Evolutionary conservation across 2,113 vertebrate species (phyloP).

Genomic region (Eonycteris spelaea): DNA sequence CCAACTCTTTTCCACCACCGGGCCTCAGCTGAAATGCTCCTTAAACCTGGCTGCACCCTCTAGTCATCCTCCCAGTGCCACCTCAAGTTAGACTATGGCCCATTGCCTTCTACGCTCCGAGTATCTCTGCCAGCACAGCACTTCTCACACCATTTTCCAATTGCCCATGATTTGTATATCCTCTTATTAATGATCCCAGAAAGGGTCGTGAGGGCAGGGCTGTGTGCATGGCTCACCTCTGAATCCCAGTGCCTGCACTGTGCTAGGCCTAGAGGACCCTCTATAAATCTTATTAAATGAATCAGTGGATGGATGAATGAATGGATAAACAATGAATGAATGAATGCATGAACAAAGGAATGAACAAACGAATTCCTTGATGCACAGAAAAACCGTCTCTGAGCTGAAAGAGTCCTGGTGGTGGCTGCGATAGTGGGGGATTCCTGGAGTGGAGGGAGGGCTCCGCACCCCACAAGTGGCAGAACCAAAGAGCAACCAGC

Average conservation of each 20-base stretch:
- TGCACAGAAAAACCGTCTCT: neutral
- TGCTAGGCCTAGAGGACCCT: neutral
- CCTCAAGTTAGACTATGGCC: neutral
- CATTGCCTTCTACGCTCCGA: neutral
- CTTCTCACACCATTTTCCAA: neutral
- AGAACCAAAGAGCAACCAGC: neutral
- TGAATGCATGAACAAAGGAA: neutral
- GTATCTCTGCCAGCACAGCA: neutral
- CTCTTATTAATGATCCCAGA: neutral
- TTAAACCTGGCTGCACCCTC: neutral
- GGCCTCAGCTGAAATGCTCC: neutral
- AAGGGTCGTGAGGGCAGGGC: neutral
- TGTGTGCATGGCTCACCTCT: neutral
- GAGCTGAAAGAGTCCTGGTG: neutral
- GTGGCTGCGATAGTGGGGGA: neutral
- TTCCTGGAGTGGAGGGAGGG: neutral
- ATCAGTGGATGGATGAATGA: neutral
- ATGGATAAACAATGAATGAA: no score
- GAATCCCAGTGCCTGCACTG: neutral
- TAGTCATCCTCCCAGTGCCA: neutral
- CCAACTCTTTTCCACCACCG: neutral
- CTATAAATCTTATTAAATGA: neutral
- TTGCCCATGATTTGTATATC: neutral
- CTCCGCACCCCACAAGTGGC: neutral
- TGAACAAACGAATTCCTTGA: neutral